Base-by-base conservation (phyloP, 35 echinoderm and acorn worm species). In the Lytechinus pictus region DNA sequence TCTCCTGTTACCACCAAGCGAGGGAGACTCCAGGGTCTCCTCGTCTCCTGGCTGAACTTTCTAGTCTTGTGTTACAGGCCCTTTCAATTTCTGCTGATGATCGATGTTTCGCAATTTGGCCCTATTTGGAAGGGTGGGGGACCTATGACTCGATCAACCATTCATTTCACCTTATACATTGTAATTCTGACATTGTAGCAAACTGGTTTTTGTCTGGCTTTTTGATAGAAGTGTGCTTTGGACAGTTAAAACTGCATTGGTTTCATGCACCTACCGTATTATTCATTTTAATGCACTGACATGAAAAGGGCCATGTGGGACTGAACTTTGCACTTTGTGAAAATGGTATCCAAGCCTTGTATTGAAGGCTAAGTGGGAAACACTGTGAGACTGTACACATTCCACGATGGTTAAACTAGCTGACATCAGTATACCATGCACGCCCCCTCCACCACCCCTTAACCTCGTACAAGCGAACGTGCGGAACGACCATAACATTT, bases 401-500 rank as follows among this genome's bases (percentile, higher is more conserved):
- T 79, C 66, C 66, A 24, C 6, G 66, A 79, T 16, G 19, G 66
- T 79, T 79, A 79, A 79, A 79, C 66, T 79, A 79, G 66, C 66
- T 79, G 66, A 79, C 66, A 79, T 79, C 19, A 79, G 19, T 24
- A 4, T 7, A 79, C 66, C 21, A n/a, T 79, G 66, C 21, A 79
- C 66, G 66, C 66, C 66, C 66, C 66, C 66, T n/a, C 66, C 12
- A 79, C 66, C 66, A 79, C 66, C 66, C 66, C 66, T 79, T 79
- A 79, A 79, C 66, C 66, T 79, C 8, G 66, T 79, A 24, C 19
- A 79, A 79, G 66, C 66, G 66, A 79, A 79, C 66, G 66, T 79
- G 66, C 66, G 66, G 66, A 79, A 79, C 66, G 66, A 79, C 66
- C 66, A 79, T 79, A 79, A 79, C 66, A 79, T 79, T 71, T 79